Conservation (phyloP, 2,113 vertebrate species). For the Alexandromys fortis region DNA sequence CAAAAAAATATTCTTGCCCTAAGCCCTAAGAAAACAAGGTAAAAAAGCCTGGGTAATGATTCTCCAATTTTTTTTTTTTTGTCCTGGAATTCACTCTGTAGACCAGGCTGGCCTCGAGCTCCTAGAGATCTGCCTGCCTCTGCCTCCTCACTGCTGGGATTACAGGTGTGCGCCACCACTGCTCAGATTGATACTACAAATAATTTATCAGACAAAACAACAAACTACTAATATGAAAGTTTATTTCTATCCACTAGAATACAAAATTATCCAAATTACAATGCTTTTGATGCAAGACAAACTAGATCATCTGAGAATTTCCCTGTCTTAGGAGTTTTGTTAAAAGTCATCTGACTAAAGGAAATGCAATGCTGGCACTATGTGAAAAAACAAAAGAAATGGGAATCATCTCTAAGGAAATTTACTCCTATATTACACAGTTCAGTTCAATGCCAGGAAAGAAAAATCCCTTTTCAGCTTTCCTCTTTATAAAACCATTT, state of each 20-base stretch:
- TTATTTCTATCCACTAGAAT: constrained; percentile 38
- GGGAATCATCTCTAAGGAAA: not conserved
- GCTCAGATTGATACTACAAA: not conserved
- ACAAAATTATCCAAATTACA: not conserved
- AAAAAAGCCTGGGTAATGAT: not conserved
- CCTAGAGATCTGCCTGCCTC: not conserved
- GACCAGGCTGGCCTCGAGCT: not conserved
- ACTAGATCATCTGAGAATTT: not conserved
- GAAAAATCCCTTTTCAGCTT: constrained; percentile 45
- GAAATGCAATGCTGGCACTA: constrained; percentile 29
- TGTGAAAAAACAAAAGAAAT: not conserved
- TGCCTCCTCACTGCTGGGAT: not conserved
- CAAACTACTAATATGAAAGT: constrained; percentile 36
- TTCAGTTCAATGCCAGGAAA: constrained; percentile 38
- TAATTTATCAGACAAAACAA: constrained; percentile 52
- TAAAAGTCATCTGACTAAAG: constrained; percentile 49
- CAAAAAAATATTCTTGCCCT: not conserved
- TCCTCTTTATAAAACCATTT: constrained; percentile 66
- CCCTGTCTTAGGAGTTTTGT: not conserved
- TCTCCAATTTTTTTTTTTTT: not conserved
- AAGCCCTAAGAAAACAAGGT: not conserved
- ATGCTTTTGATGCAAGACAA: not conserved
- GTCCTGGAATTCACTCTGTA: not conserved
- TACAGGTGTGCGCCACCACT: not conserved
- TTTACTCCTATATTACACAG: not conserved